Conservation (phyloP, 2,888 invertebrate genomes). For the Mimas tiliae region DNA sequence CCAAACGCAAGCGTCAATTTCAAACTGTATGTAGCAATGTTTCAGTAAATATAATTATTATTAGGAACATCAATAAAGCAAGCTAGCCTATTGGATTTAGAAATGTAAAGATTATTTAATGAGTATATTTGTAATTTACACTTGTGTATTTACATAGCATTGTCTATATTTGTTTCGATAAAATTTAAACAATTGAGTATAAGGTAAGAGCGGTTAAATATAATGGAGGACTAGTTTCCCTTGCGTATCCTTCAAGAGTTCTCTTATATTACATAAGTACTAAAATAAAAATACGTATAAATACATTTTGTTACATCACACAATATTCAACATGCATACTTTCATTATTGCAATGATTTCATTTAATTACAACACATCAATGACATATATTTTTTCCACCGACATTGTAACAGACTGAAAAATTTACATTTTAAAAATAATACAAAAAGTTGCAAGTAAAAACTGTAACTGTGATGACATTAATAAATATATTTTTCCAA, state of each 20-base stretch:
- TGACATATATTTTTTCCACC: constrained; percentile 2
- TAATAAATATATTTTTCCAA: too few relatives aligned
- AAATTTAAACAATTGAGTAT: not conserved
- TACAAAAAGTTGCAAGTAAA: not conserved
- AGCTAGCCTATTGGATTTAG: not conserved
- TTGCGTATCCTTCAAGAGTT: constrained; percentile 20
- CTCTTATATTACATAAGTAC: not conserved
- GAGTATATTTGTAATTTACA: not conserved
- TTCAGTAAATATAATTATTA: too few relatives aligned
- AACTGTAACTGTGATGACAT: not conserved
- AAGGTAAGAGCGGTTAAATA: not conserved
- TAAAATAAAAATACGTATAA: constrained; percentile 24
- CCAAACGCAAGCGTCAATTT: not conserved
- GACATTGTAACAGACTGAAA: not conserved
- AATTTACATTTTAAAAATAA: not conserved
- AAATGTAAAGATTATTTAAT: not conserved
- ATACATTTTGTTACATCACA: constrained; percentile 47
- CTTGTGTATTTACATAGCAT: not conserved
- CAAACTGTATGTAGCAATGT: not conserved
- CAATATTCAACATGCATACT: constrained; percentile 45
- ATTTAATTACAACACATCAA: constrained; percentile 28
- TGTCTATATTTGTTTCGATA: not conserved
- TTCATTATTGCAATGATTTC: constrained; percentile 13
- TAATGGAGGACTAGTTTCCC: not conserved
- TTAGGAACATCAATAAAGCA: too few relatives aligned